A percentile compares a stretch with the other conserved stretches of the same genome.
These are phyloP conservation scores for Lagopus leucura DNA, from an alignment of 2,113 vertebrate species.

Conservation along the genomic window DNA sequence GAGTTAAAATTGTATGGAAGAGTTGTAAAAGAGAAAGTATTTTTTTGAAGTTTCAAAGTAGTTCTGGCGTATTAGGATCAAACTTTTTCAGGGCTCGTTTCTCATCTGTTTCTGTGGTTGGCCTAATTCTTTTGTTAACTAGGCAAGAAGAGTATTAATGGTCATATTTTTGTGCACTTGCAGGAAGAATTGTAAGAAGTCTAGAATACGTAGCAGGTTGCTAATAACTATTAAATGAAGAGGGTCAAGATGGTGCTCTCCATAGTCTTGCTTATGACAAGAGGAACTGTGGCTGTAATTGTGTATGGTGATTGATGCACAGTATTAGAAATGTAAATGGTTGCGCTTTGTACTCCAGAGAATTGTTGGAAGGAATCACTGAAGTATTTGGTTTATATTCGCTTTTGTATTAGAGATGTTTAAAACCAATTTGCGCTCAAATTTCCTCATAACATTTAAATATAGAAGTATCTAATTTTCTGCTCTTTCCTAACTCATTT, in stretches of 20 bases:
- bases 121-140: neutral
- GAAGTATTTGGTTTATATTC: neutral
- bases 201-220: neutral
- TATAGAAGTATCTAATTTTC: neutral
- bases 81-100: neutral
- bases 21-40: neutral
- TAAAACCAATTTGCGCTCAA: neutral
- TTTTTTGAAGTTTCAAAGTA: neutral
- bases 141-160: neutral
- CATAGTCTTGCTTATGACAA: too few relatives aligned
- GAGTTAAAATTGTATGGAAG: neutral
- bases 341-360: neutral
- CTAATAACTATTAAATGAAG: neutral
- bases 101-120: neutral
- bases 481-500: conserved; percentile 34
- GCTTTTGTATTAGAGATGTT: neutral
- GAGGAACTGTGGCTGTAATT: neutral
- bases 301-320: neutral
- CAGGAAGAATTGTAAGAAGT: neutral
- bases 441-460: neutral
- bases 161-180: neutral
- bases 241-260: neutral
- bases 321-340: neutral
- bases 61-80: neutral
- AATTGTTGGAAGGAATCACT: neutral